A percentile compares a stretch with the other conserved stretches of the same genome.
phyloP scores from a whole-genome alignment of 2,797 vertebrate species.

The Serranus cabrilla region DNA sequence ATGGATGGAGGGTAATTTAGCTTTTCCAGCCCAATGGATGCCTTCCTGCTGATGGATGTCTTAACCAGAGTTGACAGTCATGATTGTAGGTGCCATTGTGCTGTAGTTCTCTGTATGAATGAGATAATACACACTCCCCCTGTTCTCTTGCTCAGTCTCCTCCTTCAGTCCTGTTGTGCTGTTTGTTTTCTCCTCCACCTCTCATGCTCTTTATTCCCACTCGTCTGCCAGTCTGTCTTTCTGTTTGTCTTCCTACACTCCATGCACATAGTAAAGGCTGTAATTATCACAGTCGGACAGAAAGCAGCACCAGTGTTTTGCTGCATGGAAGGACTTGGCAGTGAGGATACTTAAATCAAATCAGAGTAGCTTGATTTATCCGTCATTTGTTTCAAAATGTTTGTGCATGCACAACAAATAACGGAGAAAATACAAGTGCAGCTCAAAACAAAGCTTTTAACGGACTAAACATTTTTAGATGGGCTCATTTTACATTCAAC shows the following conservation, averaged over 20 bases:
- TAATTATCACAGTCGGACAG: slow-evolving; percentile 54
- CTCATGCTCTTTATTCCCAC: slow-evolving; percentile 29
- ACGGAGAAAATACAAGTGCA: no score
- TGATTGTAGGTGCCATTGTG: slow-evolving; percentile 21
- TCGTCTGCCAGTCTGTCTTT: slow-evolving; percentile 15
- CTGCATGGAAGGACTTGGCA: slow-evolving; percentile 42
- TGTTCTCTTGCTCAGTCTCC: background rate
- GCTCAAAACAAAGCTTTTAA: background rate
- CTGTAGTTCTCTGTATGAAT: slow-evolving; percentile 32
- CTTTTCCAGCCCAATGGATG: slow-evolving; percentile 22
- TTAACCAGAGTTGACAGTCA: slow-evolving; percentile 36
- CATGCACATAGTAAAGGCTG: slow-evolving; percentile 25
- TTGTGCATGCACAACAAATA: no score
- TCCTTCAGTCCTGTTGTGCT: slow-evolving; percentile 14
- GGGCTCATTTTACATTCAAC: background rate
- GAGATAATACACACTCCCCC: slow-evolving; percentile 36
- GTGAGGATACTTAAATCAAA: background rate
- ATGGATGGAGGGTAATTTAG: slow-evolving; percentile 32
- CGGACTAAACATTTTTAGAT: slow-evolving; percentile 32
- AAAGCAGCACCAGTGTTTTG: slow-evolving; percentile 24
- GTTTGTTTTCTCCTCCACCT: slow-evolving; percentile 35
- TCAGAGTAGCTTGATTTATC: no score
- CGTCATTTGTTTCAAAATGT: no score
- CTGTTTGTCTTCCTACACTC: slow-evolving; percentile 28
- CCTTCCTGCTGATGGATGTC: slow-evolving; percentile 30